Evolutionary conservation across 2,113 vertebrate species (phyloP).

Genomic region (Condylura cristata): DNA sequence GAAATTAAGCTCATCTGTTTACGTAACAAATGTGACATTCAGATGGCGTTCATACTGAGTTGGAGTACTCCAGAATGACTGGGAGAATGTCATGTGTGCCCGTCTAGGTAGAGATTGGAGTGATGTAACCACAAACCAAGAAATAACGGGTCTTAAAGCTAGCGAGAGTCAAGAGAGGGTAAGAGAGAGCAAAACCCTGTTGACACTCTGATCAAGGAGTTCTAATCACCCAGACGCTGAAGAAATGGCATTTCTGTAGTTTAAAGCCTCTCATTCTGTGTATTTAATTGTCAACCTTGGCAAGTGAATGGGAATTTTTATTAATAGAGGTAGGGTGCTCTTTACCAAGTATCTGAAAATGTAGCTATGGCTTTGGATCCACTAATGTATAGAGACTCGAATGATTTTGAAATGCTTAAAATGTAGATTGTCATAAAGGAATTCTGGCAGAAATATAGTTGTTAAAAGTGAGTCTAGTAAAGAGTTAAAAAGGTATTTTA

Average conservation of each 20-base stretch:
- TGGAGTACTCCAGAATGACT: not conserved
- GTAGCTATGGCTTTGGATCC: not conserved
- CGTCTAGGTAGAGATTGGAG: not conserved
- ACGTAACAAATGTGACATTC: not conserved
- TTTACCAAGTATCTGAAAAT: not conserved
- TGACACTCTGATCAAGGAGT: not conserved
- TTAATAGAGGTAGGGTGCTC: not conserved
- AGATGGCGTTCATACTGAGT: not conserved
- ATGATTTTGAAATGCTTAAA: not conserved
- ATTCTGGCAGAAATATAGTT: not conserved
- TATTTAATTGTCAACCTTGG: not conserved
- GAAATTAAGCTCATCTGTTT: not conserved
- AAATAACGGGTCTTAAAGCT: not conserved
- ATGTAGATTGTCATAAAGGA: not conserved
- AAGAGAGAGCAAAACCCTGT: accelerated
- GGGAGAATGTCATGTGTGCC: not conserved
- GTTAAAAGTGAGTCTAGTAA: not conserved
- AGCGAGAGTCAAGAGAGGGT: not conserved
- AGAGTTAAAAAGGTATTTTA: not conserved
- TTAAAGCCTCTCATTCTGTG: not conserved
- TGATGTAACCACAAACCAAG: not conserved
- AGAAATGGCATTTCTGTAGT: not conserved
- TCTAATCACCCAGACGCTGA: not conserved
- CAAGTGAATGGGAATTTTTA: not conserved
- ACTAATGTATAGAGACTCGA: not conserved